phyloP scores from a whole-genome alignment of 2,797 vertebrate species.

The Xenops minutus region DNA sequence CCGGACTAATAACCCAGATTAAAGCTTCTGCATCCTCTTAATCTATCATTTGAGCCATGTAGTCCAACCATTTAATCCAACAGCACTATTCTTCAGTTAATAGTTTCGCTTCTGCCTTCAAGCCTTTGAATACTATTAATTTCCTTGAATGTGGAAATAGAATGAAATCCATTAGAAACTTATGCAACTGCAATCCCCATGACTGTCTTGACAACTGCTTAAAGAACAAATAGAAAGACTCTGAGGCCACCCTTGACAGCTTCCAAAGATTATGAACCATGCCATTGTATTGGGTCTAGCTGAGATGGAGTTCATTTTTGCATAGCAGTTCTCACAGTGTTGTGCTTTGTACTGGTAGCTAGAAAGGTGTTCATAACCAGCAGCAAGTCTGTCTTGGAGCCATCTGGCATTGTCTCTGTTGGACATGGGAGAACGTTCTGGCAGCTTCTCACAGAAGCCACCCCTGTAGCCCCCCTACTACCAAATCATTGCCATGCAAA shows the following conservation, averaged over 20 bases:
- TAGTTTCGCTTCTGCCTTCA: not conserved
- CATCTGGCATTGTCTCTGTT: too few relatives aligned
- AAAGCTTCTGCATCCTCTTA: not conserved
- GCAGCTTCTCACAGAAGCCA: not conserved
- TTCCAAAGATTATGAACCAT: constrained; percentile 29
- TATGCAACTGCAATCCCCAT: not conserved
- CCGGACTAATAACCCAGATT: not conserved
- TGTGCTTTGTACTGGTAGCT: not conserved
- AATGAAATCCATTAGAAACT: not conserved
- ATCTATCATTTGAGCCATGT: not conserved
- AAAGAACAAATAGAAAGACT: not conserved
- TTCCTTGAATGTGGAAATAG: not conserved
- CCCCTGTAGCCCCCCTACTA: too few relatives aligned
- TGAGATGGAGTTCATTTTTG: not conserved
- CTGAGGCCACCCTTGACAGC: not conserved
- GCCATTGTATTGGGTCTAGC: not conserved
- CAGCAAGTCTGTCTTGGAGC: not conserved
- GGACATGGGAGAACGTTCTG: too few relatives aligned
- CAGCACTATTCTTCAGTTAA: not conserved
- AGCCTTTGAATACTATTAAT: not conserved
- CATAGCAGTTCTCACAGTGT: not conserved
- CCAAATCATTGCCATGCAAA: not conserved
- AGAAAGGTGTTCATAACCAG: not conserved
- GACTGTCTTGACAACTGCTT: not conserved
- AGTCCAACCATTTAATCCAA: not conserved